Base-by-base conservation (phyloP, 1,140 invertebrate genomes). In the Drosophila paulistorum region DNA sequence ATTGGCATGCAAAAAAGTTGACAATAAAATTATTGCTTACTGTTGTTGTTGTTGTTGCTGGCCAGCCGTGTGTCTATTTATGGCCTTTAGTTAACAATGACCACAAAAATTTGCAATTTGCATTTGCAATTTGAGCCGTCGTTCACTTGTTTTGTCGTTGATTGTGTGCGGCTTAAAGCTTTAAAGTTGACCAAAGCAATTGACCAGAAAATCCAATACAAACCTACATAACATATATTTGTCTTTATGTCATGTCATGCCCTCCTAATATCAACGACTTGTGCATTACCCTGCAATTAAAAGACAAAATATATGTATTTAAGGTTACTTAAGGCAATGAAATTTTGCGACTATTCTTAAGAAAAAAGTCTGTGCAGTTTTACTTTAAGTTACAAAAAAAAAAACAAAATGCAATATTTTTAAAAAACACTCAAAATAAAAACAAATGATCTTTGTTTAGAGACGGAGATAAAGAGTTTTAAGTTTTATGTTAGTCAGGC, bases 61-160 rank as follows among this genome's bases (percentile, higher is more conserved):
- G 11, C 41, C 41, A 5, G 48, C 67, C 64, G 70, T 81, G 71
- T 68, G 68, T 69, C 83, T 87, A 87, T 85, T 85, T 85, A 87
- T 85, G 79, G 82, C 83, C 82, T 85, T 85, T 79, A 79, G 35
- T 76, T 85, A 86, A 86, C 82, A 86, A 86, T 82, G 82, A 86
- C 82, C 82, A 86, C 82, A 86, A 85, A 85, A 87, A 85, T 85
- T 75, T 77, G 79, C 82, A 85, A 85, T 85, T 85, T 86, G 79
- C 81, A 85, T 85, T 87, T 70, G 83, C 82, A 86, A 87, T 82
- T 87, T 75, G 75, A 87, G 83, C 75, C 58, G 54, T 68, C 41
- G 58, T 42, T 58, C 54, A 59, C 58, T 62, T 30, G 35, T 60
- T 77, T 62, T 30, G 42, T 54, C 70, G 73, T 48, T 77, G 71